phyloP scores from a whole-genome alignment of 2,888 invertebrate species.

The Thyatira batis region DNA sequence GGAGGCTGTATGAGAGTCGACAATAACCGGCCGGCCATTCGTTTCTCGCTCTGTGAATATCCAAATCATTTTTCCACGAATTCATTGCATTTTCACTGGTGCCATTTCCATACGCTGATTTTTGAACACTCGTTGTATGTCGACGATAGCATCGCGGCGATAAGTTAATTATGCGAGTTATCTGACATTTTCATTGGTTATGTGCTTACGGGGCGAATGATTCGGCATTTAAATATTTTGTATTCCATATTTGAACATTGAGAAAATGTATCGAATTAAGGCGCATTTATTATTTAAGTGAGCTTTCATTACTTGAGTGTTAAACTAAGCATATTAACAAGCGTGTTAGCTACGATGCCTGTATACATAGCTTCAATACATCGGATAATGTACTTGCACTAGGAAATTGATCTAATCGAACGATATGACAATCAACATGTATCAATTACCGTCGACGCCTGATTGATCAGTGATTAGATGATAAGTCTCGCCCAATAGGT shows the following conservation, averaged over 20 bases:
- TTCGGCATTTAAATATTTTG: background rate
- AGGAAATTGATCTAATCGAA: background rate
- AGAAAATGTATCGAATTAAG: background rate
- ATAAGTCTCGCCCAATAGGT: slow-evolving; percentile 40
- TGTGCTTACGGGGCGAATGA: slow-evolving; percentile 1
- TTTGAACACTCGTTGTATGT: slow-evolving; percentile 30
- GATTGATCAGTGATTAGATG: slow-evolving; percentile 36
- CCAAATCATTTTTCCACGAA: slow-evolving; percentile 71
- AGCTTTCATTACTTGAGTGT: too few relatives aligned
- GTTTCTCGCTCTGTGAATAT: slow-evolving; percentile 68
- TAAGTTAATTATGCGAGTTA: slow-evolving; percentile 56
- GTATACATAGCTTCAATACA: background rate
- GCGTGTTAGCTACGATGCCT: background rate
- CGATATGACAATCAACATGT: slow-evolving; percentile 6
- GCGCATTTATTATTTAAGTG: too few relatives aligned
- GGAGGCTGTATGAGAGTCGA: slow-evolving; percentile 63
- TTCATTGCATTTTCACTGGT: slow-evolving; percentile 58
- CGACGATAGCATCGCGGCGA: slow-evolving; percentile 36
- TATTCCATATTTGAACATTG: background rate
- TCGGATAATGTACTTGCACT: background rate
- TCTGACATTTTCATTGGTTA: slow-evolving; percentile 38
- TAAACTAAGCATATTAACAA: background rate
- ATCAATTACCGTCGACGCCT: slow-evolving; percentile 21
- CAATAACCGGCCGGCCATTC: slow-evolving; percentile 68
- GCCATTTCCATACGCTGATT: slow-evolving; percentile 48